These are phyloP conservation scores for Mesitornis unicolor DNA, from an alignment of 2,113 vertebrate species.

Conservation along the genomic window DNA sequence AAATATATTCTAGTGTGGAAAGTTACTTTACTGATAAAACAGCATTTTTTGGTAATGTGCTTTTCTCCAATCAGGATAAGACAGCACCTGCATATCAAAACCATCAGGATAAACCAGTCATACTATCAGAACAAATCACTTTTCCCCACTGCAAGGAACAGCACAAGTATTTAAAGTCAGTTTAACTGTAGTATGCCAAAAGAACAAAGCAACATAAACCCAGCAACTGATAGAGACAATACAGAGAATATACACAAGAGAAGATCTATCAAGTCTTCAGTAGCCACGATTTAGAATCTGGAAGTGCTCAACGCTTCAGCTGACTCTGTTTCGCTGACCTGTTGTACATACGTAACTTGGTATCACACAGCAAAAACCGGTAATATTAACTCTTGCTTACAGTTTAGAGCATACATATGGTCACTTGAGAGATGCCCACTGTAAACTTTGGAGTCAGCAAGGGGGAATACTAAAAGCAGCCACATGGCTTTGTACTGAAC, in stretches of 20 bases:
- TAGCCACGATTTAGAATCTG: not conserved
- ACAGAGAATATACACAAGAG: not conserved
- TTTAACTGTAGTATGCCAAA: not conserved
- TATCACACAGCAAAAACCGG: not conserved
- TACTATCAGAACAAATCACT: not conserved
- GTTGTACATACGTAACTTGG: not conserved
- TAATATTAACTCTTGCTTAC: not conserved
- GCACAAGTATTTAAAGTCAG: not conserved
- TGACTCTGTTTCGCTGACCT: not conserved
- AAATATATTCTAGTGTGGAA: conserved; percentile 42
- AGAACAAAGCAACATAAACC: not conserved
- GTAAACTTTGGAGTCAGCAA: not conserved
- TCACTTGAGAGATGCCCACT: not conserved
- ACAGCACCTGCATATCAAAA: not conserved
- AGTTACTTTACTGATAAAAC: conserved; percentile 23
- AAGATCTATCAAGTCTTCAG: not conserved
- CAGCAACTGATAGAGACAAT: not conserved
- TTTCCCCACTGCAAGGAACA: not conserved
- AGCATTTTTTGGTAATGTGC: not conserved
- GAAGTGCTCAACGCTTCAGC: not conserved
- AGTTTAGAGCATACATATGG: not conserved
- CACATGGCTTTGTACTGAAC: not conserved
- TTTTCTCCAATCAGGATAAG: not conserved
- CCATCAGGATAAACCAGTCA: not conserved
- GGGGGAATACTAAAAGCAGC: not conserved